Evolutionary conservation across 2,888 invertebrate genomes (phyloP).

Genomic region (Thecophora atra): DNA sequence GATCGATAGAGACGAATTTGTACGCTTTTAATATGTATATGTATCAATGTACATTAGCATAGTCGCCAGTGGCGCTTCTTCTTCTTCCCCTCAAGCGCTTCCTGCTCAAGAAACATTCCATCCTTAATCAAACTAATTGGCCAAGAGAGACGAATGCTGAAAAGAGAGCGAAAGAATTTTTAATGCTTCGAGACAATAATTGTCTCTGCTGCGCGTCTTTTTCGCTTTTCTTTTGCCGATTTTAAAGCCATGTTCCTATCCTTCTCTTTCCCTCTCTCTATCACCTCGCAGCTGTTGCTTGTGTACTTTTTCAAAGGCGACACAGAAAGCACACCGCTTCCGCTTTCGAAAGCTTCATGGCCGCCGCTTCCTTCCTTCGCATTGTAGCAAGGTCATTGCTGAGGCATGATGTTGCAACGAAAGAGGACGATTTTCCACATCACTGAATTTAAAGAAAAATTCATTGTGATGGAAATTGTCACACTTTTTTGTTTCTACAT

Average conservation of each 20-base stretch:
- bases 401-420: constrained; percentile 32
- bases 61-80: no score
- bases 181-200: no score
- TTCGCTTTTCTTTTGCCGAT: not conserved
- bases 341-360: constrained; percentile 36
- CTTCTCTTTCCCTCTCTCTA: not conserved
- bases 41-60: no score
- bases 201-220: no score
- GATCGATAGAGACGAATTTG: no score
- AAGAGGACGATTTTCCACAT: constrained; percentile 38
- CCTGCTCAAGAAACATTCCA: no score
- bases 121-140: no score
- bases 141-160: no score
- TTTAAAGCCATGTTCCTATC: not conserved
- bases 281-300: not conserved
- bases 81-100: no score
- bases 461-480: constrained; percentile 17
- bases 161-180: no score
- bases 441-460: constrained; percentile 32
- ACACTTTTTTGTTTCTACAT: constrained; percentile 19
- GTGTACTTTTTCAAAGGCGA: not conserved
- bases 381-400: constrained; percentile 20
- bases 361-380: constrained; percentile 12
- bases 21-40: no score
- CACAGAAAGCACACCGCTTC: constrained; percentile 10